phyloP scores from a whole-genome alignment of 2,113 vertebrate species.

The Perccottus glenii region DNA sequence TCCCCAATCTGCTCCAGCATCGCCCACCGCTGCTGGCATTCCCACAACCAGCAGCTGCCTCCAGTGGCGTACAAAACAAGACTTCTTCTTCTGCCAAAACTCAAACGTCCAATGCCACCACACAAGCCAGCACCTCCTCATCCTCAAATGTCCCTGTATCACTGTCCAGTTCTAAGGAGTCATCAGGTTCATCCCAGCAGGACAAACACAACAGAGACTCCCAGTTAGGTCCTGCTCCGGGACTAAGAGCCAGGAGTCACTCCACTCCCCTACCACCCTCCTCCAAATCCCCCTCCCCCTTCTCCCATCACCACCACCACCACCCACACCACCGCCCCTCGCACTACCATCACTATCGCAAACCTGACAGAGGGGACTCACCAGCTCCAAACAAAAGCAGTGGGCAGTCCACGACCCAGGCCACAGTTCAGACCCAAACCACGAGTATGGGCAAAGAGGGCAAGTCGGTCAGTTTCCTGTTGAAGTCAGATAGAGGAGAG shows the following conservation, averaged over 20 bases:
- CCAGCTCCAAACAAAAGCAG: constrained; percentile 81
- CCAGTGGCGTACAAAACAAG: constrained; percentile 80
- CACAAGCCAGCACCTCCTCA: constrained; percentile 79
- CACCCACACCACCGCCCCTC: constrained; percentile 84
- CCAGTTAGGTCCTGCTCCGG: constrained; percentile 77
- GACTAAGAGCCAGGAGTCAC: constrained; percentile 88
- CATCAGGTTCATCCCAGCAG: constrained; percentile 57
- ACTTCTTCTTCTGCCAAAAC: constrained; percentile 66
- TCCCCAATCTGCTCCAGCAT: constrained; percentile 91
- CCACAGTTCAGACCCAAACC: constrained; percentile 77
- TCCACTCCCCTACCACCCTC: constrained; percentile 91
- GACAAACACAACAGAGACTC: constrained; percentile 80
- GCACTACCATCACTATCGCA: constrained; percentile 84
- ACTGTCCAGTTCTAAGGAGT: constrained; percentile 74
- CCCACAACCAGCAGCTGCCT: constrained; percentile 83
- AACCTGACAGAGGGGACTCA: constrained; percentile 82
- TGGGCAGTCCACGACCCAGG: constrained; percentile 72
- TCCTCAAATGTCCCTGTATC: constrained; percentile 73
- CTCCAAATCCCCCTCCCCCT: constrained; percentile 85
- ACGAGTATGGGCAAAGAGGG: constrained; percentile 73
- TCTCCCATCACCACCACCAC: constrained; percentile 88
- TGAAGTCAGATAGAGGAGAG: constrained; percentile 79
- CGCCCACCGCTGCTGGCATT: constrained; percentile 89
- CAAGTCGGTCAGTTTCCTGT: constrained; percentile 79
- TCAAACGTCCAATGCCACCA: constrained; percentile 79